phyloP scores from a whole-genome alignment of 2,113 vertebrate species.

The Lontra canadensis region DNA sequence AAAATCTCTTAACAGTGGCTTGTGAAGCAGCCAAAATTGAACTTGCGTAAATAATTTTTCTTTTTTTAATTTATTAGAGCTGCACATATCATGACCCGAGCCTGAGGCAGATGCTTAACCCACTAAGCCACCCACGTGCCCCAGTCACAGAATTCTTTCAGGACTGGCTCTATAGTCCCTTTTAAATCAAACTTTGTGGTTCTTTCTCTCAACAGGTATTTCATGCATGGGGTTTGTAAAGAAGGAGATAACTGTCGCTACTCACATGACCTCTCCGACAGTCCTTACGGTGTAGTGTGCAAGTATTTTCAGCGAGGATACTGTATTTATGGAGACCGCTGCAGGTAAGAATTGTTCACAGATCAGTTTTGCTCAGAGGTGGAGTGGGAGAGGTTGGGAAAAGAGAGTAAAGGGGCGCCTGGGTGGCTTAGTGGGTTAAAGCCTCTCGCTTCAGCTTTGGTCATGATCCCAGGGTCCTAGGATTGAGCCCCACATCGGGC shows the following conservation, averaged over 20 bases:
- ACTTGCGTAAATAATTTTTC: too few relatives aligned
- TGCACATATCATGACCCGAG: too few relatives aligned
- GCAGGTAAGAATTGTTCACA: slow-evolving; percentile 89
- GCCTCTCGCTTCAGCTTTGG: too few relatives aligned
- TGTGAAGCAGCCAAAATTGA: too few relatives aligned
- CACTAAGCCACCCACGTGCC: too few relatives aligned
- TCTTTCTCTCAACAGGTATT: slow-evolving; percentile 88
- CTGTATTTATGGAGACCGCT: slow-evolving; percentile 96
- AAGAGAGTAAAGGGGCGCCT: not conserved
- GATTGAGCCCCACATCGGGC: too few relatives aligned
- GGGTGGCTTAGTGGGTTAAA: too few relatives aligned
- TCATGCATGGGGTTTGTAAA: slow-evolving; percentile 99
- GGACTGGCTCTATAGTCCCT: not conserved
- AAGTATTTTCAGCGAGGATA: slow-evolving; percentile 97
- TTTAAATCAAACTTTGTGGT: not conserved
- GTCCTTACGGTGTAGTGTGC: slow-evolving; percentile 94
- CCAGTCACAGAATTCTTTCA: not conserved
- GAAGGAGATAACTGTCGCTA: slow-evolving; percentile 98
- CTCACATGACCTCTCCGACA: slow-evolving; percentile 94
- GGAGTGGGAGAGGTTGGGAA: not conserved
- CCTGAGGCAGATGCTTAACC: too few relatives aligned
- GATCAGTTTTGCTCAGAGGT: not conserved
- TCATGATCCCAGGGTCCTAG: too few relatives aligned
- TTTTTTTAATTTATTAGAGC: too few relatives aligned
- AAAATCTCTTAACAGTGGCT: too few relatives aligned